Base-by-base conservation (phyloP, 2,888 invertebrate genomes). In the Chloroclysta siterata region DNA sequence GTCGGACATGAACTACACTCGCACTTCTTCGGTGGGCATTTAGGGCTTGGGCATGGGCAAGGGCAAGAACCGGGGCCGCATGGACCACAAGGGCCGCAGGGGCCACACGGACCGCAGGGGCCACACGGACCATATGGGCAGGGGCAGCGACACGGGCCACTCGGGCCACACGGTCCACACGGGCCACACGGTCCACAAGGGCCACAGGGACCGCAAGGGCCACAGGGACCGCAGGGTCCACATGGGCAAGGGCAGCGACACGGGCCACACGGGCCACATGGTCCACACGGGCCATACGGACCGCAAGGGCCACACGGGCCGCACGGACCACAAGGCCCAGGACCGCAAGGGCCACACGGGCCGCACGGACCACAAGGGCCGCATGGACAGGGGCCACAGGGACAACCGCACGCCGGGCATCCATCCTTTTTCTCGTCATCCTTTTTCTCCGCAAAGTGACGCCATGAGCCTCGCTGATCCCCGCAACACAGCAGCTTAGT, bases 361-460 rank as follows among this genome's bases (percentile, higher is more conserved):
- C 83, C 80, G 33, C 84, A 85, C 0, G 83, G 79, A 0, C 80
- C 78, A 22, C 81, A 81, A 0, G 73, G 72, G 0, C 79, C 75
- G 51, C 78, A 75, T 0, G 79, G 78, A 0, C 81, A 76, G 0
- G 36, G 80, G 5, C 77, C 79, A 22, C 77, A 66, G 5, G 65
- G 67, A 10, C 69, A 59, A 0, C 78, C 73, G 50, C 76, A 78
- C 0, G 79, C 60, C 13, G 75, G 72, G 58, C 72, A 74, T 14
- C 54, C 66, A 4, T 58, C 74, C 64, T 70, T 77, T 68, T 79
- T 80, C 33, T 67, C 59, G 2, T 79, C 81, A 2, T 79, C 78
- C 63, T 85, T 85, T 72, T 85, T 83, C 10, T 81, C 82, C 22
- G 82, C 74, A 63, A 74, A 89, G 50, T 44, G 46, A 15, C 85